Evolutionary conservation across 2,888 invertebrate species (phyloP).

Genomic region (Plagodis dolabraria): DNA sequence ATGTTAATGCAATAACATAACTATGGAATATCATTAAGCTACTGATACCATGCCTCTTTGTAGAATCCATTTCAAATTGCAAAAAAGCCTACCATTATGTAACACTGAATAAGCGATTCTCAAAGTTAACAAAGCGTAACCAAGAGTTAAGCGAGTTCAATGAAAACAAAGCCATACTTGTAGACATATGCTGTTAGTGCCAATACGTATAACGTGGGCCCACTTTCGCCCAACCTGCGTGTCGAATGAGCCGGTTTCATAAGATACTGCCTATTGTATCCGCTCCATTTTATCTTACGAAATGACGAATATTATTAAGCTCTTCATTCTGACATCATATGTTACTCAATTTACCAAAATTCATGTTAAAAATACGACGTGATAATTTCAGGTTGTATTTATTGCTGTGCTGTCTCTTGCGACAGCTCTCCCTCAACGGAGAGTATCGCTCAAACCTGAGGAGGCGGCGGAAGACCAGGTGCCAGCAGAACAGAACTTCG

Average conservation of each 20-base stretch:
- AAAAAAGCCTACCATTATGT: constrained; percentile 35
- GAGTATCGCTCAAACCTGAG: constrained; percentile 65
- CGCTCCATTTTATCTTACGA: constrained; percentile 77
- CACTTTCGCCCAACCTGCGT: constrained; percentile 81
- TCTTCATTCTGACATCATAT: constrained; percentile 72
- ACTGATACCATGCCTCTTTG: constrained; percentile 15
- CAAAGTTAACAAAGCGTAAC: constrained; percentile 57
- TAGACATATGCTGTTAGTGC: constrained; percentile 58
- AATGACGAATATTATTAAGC: constrained; percentile 80
- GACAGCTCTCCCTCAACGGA: constrained; percentile 76
- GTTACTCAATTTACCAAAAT: constrained; percentile 46
- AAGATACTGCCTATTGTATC: constrained; percentile 78
- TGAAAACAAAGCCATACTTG: constrained; percentile 68
- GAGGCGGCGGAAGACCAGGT: constrained; percentile 63
- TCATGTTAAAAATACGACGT: constrained; percentile 26
- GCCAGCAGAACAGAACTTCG: constrained; percentile 70
- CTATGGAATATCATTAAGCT: constrained; percentile 32
- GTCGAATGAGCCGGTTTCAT: constrained; percentile 74
- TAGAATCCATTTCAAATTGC: neutral
- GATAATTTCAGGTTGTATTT: constrained; percentile 66
- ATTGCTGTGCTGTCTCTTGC: constrained; percentile 68
- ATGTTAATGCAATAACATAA: constrained; percentile 24
- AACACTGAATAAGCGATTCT: constrained; percentile 21
- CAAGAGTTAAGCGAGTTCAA: constrained; percentile 60
- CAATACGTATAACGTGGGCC: constrained; percentile 65